A percentile compares a stretch with the other conserved stretches of the same genome.
Evolutionary conservation across 2,797 vertebrate genomes (phyloP).

Genomic region (Gymnocypris eckloni): DNA sequence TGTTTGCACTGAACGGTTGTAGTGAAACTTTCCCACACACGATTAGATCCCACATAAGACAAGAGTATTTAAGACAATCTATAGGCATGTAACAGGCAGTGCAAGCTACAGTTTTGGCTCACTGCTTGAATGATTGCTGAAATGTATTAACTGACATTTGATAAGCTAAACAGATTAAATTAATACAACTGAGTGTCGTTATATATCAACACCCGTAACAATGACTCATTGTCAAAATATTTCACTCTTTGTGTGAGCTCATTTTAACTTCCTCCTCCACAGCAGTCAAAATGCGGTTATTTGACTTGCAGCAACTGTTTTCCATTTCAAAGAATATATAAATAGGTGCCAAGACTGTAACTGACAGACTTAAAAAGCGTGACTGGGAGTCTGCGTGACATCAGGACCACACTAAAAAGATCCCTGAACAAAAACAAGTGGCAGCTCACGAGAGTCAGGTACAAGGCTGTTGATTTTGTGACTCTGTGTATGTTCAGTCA

Average conservation of each 20-base stretch:
- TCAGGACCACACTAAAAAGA: background rate
- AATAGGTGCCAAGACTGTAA: background rate
- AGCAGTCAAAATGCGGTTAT: conserved; percentile 10
- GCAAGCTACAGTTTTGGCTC: background rate
- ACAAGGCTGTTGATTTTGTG: background rate
- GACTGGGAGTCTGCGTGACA: background rate
- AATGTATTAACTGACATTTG: background rate
- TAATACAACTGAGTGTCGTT: background rate
- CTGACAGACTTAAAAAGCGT: background rate
- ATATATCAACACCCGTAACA: background rate
- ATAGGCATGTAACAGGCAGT: background rate
- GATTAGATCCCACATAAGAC: background rate
- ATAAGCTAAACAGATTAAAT: conserved; percentile 14
- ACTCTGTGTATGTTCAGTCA: background rate
- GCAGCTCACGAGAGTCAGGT: background rate
- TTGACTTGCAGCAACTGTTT: background rate
- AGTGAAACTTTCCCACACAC: background rate
- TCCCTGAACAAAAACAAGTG: conserved; percentile 3
- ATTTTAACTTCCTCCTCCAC: background rate
- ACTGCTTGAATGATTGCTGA: background rate
- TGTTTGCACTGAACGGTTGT: background rate
- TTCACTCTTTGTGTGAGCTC: background rate
- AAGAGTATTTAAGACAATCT: background rate
- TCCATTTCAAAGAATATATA: conserved; percentile 6
- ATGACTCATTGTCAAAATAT: background rate